Percentiles rank a stretch among this genome's conserved stretches.
Evolutionary conservation across 2,797 vertebrate genomes (phyloP).

Genomic region (Anabacerthia variegaticeps): DNA sequence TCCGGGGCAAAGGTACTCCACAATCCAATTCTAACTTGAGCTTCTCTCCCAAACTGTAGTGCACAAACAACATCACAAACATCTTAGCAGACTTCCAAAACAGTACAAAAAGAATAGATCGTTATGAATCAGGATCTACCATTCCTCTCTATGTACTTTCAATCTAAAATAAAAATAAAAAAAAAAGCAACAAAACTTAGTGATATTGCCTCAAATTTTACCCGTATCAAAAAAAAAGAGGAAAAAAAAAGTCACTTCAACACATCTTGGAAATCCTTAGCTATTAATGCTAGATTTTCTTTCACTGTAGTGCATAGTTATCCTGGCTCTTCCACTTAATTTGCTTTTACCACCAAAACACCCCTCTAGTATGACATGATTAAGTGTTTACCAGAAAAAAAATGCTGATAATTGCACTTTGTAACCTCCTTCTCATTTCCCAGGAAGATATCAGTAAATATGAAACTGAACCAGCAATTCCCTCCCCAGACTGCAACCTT

Average conservation of each 20-base stretch:
- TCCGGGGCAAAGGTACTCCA: slow-evolving; percentile 24
- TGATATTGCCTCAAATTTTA: slow-evolving; percentile 84
- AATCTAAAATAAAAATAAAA: slow-evolving; percentile 53
- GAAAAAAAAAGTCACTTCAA: slow-evolving; percentile 62
- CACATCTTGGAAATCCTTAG: slow-evolving; percentile 59
- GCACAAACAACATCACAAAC: slow-evolving; percentile 66
- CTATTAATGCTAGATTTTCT: slow-evolving; percentile 71
- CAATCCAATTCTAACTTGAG: slow-evolving; percentile 17
- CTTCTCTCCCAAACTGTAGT: slow-evolving; percentile 58
- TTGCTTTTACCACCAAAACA: slow-evolving; percentile 69
- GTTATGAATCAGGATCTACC: slow-evolving; percentile 65
- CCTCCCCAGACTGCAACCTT: slow-evolving; percentile 83
- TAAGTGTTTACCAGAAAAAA: slow-evolving; percentile 74
- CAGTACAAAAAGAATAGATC: slow-evolving; percentile 63
- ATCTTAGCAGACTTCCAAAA: slow-evolving; percentile 62
- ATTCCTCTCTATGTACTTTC: slow-evolving; percentile 55
- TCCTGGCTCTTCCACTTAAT: slow-evolving; percentile 70
- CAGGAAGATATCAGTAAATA: slow-evolving; percentile 84
- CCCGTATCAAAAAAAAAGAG: slow-evolving; percentile 77
- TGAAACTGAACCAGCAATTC: slow-evolving; percentile 78
- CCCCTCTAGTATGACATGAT: slow-evolving; percentile 64
- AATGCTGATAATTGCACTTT: slow-evolving; percentile 99
- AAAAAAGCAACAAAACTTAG: slow-evolving; percentile 28
- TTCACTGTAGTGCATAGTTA: slow-evolving; percentile 79
- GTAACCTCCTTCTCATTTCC: slow-evolving; percentile 87